A percentile compares a stretch with the other conserved stretches of the same genome.
These are phyloP conservation scores for Cremastobaeus sp. DNA, from an alignment of 2,888 invertebrate species.

Conservation along the genomic window DNA sequence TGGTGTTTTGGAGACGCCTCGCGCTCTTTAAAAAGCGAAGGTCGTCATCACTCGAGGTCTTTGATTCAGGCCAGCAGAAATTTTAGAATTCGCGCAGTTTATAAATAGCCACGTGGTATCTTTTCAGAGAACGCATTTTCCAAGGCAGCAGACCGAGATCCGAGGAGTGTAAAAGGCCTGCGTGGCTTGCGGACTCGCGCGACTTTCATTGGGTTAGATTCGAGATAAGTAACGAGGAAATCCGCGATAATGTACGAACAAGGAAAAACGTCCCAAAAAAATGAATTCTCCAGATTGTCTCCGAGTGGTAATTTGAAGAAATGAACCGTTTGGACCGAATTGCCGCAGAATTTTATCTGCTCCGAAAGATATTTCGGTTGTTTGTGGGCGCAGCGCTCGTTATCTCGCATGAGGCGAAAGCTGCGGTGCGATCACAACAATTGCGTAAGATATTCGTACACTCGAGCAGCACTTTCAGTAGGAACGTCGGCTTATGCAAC, in stretches of 20 bases:
- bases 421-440: conserved; percentile 4
- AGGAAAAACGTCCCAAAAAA: too few species aligned
- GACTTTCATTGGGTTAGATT: too few species aligned
- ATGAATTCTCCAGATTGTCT: too few species aligned
- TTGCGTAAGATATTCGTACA: conserved; percentile 38
- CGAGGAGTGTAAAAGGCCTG: background rate
- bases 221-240: too few species aligned
- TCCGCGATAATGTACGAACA: too few species aligned
- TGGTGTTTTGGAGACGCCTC: too few species aligned
- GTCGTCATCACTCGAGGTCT: conserved; percentile 59
- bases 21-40: conserved; percentile 53
- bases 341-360: too few species aligned
- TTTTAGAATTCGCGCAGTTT: conserved; percentile 41
- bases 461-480: conserved; percentile 42
- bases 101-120: conserved; percentile 44
- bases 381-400: too few species aligned
- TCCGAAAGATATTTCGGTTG: too few species aligned
- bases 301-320: too few species aligned
- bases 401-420: conserved; percentile 10
- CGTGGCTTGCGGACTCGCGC: background rate
- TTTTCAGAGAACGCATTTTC: conserved; percentile 41
- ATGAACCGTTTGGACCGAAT: too few species aligned
- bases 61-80: conserved; percentile 61
- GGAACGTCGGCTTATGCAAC: conserved; percentile 46
- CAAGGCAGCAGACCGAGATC: conserved; percentile 7